Evolutionary conservation across 1,140 invertebrate genomes (phyloP).

Genomic region (Pomacea maculata): DNA sequence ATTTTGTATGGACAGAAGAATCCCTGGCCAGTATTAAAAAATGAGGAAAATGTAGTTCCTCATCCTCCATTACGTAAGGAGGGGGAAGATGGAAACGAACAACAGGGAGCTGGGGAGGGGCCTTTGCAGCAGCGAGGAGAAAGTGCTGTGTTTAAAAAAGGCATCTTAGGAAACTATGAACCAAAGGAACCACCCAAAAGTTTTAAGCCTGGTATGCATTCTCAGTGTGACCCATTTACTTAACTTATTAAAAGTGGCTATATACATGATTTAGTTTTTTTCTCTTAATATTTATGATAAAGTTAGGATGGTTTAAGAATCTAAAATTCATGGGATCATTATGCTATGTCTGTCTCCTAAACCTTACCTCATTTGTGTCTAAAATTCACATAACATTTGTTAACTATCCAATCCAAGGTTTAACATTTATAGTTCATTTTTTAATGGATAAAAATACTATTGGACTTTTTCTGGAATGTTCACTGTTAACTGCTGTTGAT

Average conservation of each 20-base stretch:
- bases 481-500: too few species aligned
- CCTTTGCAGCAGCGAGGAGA: slow-evolving; percentile 31
- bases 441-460: too few species aligned
- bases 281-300: not conserved
- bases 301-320: too few species aligned
- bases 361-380: too few species aligned
- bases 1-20: not conserved
- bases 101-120: not conserved
- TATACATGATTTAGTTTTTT: not conserved
- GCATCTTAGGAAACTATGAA: slow-evolving; percentile 69
- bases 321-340: too few species aligned
- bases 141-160: slow-evolving; percentile 60
- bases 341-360: too few species aligned
- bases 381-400: too few species aligned
- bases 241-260: not conserved
- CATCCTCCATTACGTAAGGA: not conserved
- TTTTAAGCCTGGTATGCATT: slow-evolving; percentile 76
- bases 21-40: not conserved
- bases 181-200: slow-evolving; percentile 66
- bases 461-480: too few species aligned
- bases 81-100: not conserved
- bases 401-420: too few species aligned
- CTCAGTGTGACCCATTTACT: slow-evolving; percentile 71
- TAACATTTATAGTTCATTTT: too few species aligned
- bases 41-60: slow-evolving; percentile 9